Evolutionary conservation across 2,888 invertebrate genomes (phyloP).

Genomic region (Apeira syringaria): DNA sequence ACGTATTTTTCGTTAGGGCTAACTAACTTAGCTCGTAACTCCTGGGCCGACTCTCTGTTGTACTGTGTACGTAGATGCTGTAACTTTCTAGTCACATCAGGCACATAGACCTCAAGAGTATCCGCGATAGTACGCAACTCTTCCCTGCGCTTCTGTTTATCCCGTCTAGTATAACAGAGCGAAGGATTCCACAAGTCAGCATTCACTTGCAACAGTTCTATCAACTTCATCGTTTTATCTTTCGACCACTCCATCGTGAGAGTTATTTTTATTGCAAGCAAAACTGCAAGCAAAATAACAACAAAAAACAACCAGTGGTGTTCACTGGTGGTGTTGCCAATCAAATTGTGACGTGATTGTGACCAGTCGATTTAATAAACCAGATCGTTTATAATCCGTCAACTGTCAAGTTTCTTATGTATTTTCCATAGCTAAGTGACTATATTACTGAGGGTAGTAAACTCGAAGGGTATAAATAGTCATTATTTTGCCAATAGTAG

Average conservation of each 20-base stretch:
- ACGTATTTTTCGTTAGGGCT: constrained; percentile 80
- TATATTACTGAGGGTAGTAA: too few relatives aligned
- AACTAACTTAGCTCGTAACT: constrained; percentile 73
- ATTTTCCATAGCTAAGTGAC: too few relatives aligned
- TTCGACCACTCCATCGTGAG: constrained; percentile 82
- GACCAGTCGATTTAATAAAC: too few relatives aligned
- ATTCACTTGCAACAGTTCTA: constrained; percentile 71
- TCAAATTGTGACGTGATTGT: too few relatives aligned
- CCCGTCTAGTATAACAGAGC: constrained; percentile 65
- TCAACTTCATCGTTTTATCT: constrained; percentile 72
- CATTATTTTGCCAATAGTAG: too few relatives aligned
- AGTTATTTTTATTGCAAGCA: too few relatives aligned
- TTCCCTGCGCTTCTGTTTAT: constrained; percentile 73
- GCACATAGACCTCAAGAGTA: constrained; percentile 58
- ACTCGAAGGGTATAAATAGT: too few relatives aligned
- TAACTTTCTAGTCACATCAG: constrained; percentile 83
- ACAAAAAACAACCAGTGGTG: too few relatives aligned
- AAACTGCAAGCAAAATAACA: too few relatives aligned
- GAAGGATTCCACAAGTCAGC: constrained; percentile 72
- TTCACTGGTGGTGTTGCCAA: too few relatives aligned
- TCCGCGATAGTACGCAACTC: constrained; percentile 68
- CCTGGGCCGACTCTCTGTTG: constrained; percentile 82
- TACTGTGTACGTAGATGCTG: constrained; percentile 85
- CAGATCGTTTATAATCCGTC: too few relatives aligned
- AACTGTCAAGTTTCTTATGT: too few relatives aligned